Evolutionary conservation across 2,888 invertebrate genomes (phyloP).

Genomic region (Hesperia comma): DNA sequence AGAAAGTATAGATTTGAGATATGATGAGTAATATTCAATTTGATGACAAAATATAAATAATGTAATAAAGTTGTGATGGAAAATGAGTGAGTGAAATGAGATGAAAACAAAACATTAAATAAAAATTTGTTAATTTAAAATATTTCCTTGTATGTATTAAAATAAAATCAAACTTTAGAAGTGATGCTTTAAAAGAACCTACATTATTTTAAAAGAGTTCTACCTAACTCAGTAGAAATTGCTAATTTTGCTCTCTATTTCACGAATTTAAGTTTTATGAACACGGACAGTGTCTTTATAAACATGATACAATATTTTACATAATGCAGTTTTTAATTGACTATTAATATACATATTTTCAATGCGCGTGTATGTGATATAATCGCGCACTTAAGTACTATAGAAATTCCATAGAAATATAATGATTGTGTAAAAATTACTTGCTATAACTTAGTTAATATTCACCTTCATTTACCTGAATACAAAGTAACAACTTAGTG

Average conservation of each 20-base stretch:
- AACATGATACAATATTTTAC: not conserved
- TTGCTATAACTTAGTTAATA: too few relatives aligned
- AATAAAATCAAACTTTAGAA: slow-evolving; percentile 55
- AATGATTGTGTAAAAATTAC: too few relatives aligned
- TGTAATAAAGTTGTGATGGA: slow-evolving; percentile 46
- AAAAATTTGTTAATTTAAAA: slow-evolving; percentile 39
- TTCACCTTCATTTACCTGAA: too few relatives aligned
- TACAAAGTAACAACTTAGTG: too few relatives aligned
- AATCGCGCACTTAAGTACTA: too few relatives aligned
- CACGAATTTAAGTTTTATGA: slow-evolving; percentile 51
- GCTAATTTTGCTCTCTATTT: slow-evolving; percentile 56
- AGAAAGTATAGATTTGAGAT: slow-evolving; percentile 27
- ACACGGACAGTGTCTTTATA: slow-evolving; percentile 51
- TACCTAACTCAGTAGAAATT: slow-evolving; percentile 29
- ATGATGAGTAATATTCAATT: not conserved
- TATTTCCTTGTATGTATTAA: not conserved
- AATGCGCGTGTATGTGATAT: too few relatives aligned
- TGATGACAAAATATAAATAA: slow-evolving; percentile 22
- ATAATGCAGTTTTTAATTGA: too few relatives aligned
- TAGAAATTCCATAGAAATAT: too few relatives aligned
- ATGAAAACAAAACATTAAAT: slow-evolving; percentile 48
- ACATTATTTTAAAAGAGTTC: slow-evolving; percentile 48
- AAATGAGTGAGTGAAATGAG: slow-evolving; percentile 55
- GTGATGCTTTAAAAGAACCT: slow-evolving; percentile 69
- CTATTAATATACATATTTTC: too few relatives aligned